phyloP scores from a whole-genome alignment of 2,797 vertebrate genomes.

The Pipistrellus pipistrellus region DNA sequence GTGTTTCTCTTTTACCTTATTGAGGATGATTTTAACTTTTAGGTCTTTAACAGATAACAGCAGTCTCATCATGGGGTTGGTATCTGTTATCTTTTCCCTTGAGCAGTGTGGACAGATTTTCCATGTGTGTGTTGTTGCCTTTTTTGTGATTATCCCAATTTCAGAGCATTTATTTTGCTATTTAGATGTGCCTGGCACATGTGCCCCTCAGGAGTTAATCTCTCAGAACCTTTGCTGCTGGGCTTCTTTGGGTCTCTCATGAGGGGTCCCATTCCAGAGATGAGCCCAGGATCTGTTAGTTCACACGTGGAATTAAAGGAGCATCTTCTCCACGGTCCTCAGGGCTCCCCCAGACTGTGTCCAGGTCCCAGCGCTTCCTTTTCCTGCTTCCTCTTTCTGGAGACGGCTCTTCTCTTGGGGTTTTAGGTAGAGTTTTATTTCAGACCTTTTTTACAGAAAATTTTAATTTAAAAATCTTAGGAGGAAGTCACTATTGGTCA shows the following conservation, averaged over 20 bases:
- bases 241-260: not conserved
- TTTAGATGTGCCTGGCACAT: not conserved
- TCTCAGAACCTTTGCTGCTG: not conserved
- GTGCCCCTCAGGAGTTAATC: not conserved
- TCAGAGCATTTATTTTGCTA: not conserved
- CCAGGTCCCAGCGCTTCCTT: not conserved
- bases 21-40: not conserved
- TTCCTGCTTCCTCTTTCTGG: not conserved
- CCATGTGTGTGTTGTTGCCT: not conserved
- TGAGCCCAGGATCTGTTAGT: not conserved
- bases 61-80: not conserved
- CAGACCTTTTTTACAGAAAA: not conserved
- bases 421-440: not conserved
- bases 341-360: not conserved
- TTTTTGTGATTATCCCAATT: not conserved
- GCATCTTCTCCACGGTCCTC: not conserved
- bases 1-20: not conserved
- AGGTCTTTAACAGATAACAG: not conserved
- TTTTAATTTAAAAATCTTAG: conserved; percentile 18
- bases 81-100: conserved; percentile 5
- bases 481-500: not conserved
- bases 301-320: not conserved
- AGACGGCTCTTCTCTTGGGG: not conserved
- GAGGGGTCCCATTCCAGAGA: not conserved
- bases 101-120: conserved; percentile 16